Conservation (phyloP, 2,113 vertebrate genomes). For the Isurus oxyrinchus region DNA sequence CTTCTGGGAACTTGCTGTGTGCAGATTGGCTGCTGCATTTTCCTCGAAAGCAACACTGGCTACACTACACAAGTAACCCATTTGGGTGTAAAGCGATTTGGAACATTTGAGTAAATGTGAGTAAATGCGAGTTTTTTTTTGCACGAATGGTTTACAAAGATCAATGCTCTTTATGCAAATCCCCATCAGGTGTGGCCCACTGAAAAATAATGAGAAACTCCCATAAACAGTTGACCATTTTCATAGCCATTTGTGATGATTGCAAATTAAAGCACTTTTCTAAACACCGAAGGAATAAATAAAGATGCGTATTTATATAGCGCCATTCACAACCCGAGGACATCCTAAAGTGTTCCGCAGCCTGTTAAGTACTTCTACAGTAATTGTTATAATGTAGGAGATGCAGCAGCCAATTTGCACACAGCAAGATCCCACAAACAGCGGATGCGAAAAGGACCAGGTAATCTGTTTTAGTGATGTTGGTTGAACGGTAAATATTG, state of each 20-base stretch:
- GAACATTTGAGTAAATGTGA: background rate
- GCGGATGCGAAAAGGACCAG: background rate
- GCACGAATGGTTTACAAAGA: background rate
- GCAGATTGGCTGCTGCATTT: background rate
- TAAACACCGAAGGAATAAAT: background rate
- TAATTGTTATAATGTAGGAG: background rate
- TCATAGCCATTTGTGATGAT: background rate
- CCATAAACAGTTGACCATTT: background rate
- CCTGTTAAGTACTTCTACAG: background rate
- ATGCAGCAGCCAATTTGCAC: background rate
- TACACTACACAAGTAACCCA: background rate
- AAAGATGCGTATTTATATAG: background rate
- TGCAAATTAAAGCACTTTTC: background rate
- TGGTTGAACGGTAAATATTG: no score
- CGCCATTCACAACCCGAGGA: background rate
- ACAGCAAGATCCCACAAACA: background rate
- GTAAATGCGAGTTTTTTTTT: background rate
- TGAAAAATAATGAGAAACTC: background rate
- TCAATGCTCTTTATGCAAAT: background rate
- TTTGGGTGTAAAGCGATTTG: background rate
- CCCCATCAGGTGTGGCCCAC: background rate
- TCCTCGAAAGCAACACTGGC: background rate
- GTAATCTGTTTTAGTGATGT: no score
- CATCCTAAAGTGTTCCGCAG: background rate
- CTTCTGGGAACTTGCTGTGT: background rate